phyloP scores from a whole-genome alignment of 2,797 vertebrate species.

The Cetoscarus ocellatus region DNA sequence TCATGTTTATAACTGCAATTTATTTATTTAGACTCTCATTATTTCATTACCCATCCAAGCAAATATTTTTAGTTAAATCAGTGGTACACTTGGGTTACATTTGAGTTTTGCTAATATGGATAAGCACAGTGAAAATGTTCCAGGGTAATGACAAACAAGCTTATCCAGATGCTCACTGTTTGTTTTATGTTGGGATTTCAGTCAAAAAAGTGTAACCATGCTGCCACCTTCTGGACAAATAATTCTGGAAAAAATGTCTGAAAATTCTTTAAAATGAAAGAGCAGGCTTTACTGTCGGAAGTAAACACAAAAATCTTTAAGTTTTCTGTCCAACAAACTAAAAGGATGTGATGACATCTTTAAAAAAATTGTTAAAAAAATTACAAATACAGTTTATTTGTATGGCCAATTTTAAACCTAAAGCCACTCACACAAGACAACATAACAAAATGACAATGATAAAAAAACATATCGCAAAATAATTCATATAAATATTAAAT shows the following conservation, averaged over 20 bases:
- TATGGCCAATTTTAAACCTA: too few species aligned
- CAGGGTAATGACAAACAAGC: too few species aligned
- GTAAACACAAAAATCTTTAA: neutral
- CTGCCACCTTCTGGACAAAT: constrained; percentile 68
- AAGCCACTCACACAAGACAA: too few species aligned
- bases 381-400: too few species aligned
- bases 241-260: neutral
- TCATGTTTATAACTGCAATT: too few species aligned
- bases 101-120: neutral
- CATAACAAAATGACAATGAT: too few species aligned
- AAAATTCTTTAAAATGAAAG: neutral
- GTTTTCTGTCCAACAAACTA: neutral
- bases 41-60: neutral
- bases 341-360: too few species aligned
- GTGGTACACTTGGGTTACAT: neutral
- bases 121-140: neutral
- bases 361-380: too few species aligned
- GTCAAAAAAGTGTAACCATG: constrained; percentile 19
- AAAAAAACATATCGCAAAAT: too few species aligned
- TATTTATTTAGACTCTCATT: neutral
- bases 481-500: too few species aligned
- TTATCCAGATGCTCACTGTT: too few species aligned
- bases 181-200: too few species aligned
- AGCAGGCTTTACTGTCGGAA: neutral
- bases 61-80: neutral